A percentile compares a stretch with the other conserved stretches of the same genome.
Conservation (phyloP, 2,888 invertebrate genomes). For the Ophion ellenae region DNA sequence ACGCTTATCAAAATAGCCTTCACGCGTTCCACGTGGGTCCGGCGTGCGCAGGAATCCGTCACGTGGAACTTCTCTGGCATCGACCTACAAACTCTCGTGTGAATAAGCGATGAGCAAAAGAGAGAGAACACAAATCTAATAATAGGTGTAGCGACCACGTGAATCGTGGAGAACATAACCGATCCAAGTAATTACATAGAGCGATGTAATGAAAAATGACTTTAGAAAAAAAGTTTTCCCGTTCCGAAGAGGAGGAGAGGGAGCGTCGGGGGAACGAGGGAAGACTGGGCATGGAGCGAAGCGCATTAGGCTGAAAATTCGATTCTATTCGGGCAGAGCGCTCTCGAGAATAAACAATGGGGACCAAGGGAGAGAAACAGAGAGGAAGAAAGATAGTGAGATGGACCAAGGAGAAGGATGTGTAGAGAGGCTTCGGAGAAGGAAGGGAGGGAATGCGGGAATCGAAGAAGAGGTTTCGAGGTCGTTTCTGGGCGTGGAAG, state of each 20-base stretch:
- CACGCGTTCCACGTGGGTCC: not conserved
- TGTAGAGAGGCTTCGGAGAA: slow-evolving; percentile 2
- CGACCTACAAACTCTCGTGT: not conserved
- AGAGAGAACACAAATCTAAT: slow-evolving; percentile 31
- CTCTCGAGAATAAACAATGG: slow-evolving; percentile 59
- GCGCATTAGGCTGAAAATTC: slow-evolving; percentile 60
- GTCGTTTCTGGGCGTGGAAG: slow-evolving; percentile 80
- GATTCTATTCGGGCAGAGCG: slow-evolving; percentile 40
- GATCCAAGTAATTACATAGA: slow-evolving; percentile 53
- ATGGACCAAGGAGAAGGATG: slow-evolving; percentile 18
- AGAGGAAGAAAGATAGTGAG: slow-evolving; percentile 34
- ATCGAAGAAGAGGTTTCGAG: slow-evolving; percentile 74
- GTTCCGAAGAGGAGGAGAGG: slow-evolving; percentile 7
- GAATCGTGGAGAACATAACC: slow-evolving; percentile 33
- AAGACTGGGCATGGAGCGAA: slow-evolving; percentile 11
- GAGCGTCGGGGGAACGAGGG: not conserved
- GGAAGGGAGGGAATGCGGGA: slow-evolving; percentile 51
- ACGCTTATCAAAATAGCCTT: slow-evolving; percentile 9
- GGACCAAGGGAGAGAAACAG: slow-evolving; percentile 10
- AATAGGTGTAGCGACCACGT: slow-evolving; percentile 34
- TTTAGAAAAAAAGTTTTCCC: slow-evolving; percentile 53
- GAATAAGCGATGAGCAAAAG: slow-evolving; percentile 18
- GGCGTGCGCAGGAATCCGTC: not conserved
- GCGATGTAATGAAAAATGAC: slow-evolving; percentile 55
- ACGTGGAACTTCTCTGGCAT: slow-evolving; percentile 12